phyloP scores from a whole-genome alignment of 2,888 invertebrate species.

The Elaeidobius kamerunicus region DNA sequence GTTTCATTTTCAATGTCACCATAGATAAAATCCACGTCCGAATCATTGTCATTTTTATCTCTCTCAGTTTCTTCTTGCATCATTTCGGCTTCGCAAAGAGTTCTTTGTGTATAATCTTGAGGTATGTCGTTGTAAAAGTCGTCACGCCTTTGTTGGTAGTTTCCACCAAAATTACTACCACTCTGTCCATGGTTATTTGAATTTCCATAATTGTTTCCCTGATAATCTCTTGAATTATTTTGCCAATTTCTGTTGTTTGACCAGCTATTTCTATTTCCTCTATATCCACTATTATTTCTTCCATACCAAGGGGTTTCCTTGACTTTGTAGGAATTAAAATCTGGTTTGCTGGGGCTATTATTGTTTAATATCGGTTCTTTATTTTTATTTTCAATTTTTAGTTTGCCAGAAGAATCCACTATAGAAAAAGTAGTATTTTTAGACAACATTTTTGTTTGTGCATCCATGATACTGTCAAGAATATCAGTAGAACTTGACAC shows the following conservation, averaged over 20 bases:
- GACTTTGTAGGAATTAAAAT: constrained; percentile 22
- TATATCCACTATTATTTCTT: constrained; percentile 14
- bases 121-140: constrained; percentile 36
- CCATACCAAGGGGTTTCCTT: constrained; percentile 26
- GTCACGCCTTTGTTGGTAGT: constrained; percentile 16
- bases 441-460: constrained; percentile 68
- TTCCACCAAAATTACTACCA: constrained; percentile 4
- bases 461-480: constrained; percentile 65
- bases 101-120: constrained; percentile 42
- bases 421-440: constrained; percentile 58
- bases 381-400: constrained; percentile 51
- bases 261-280: constrained; percentile 28
- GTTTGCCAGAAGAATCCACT: constrained; percentile 58
- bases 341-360: constrained; percentile 20
- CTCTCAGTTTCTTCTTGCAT: constrained; percentile 32
- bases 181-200: not conserved
- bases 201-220: constrained; percentile 8
- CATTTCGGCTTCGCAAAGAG: constrained; percentile 36
- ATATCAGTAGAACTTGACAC: constrained; percentile 57
- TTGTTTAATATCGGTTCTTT: constrained; percentile 17
- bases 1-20: constrained; percentile 56
- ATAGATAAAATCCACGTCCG: constrained; percentile 61
- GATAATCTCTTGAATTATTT: constrained; percentile 28
- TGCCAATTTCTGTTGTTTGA: constrained; percentile 31
- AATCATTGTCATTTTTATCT: constrained; percentile 43